A percentile compares a stretch with the other conserved stretches of the same genome.
These are phyloP conservation scores for Eurytemora carolleeae DNA, from an alignment of 1,140 invertebrate species.

Conservation along the genomic window DNA sequence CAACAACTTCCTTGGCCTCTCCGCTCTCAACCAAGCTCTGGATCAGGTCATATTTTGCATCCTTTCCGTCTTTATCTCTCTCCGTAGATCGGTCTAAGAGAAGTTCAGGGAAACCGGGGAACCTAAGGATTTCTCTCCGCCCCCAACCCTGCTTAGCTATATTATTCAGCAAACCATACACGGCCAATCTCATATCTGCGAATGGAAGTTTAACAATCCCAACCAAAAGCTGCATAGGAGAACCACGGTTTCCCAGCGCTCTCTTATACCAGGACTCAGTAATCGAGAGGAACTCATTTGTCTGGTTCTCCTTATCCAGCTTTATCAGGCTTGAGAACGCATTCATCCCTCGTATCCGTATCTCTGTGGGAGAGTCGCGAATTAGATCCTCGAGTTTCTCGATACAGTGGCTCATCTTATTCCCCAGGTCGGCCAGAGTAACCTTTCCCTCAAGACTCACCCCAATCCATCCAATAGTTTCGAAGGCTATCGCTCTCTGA, in stretches of 20 bases:
- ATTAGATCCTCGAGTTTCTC: neutral
- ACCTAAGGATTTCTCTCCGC: neutral
- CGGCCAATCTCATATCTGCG: neutral
- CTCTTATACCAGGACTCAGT: neutral
- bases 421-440: neutral
- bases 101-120: neutral
- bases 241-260: neutral
- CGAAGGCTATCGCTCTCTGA: neutral
- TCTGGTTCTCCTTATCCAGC: neutral
- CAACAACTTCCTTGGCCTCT: neutral
- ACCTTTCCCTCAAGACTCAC: neutral
- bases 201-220: neutral
- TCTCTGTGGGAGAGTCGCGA: neutral
- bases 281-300: neutral
- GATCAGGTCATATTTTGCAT: neutral
- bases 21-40: neutral
- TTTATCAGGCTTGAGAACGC: neutral
- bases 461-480: neutral
- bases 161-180: neutral
- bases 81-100: neutral
- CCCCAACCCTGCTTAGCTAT: neutral
- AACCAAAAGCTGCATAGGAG: neutral
- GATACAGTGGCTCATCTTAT: neutral
- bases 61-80: neutral
- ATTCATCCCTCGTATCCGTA: neutral